Percentiles rank a stretch among this genome's conserved stretches.
Evolutionary conservation across 2,797 vertebrate species (phyloP).

Genomic region (Iguana delicatissima): DNA sequence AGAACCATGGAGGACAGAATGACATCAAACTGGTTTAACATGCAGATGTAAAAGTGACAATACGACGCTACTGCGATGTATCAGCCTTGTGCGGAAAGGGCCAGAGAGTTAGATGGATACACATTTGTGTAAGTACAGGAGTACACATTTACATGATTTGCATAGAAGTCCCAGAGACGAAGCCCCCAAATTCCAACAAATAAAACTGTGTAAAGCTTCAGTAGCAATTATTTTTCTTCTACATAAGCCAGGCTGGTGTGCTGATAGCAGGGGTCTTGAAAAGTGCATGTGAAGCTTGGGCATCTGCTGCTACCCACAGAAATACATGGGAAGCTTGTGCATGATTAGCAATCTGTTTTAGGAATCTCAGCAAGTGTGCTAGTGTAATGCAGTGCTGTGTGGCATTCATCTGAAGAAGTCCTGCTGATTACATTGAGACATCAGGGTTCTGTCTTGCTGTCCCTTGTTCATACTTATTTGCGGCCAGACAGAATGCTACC

Average conservation of each 20-base stretch:
- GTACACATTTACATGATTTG: background rate
- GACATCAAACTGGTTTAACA: too few species aligned
- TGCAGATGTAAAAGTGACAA: too few species aligned
- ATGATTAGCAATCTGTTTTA: background rate
- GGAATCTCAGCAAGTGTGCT: background rate
- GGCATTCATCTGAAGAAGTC: background rate
- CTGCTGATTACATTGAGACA: background rate
- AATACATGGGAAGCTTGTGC: background rate
- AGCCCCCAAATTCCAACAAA: background rate
- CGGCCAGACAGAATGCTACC: slow-evolving; percentile 54
- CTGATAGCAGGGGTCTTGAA: background rate
- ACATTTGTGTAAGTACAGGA: background rate
- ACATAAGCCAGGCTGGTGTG: background rate
- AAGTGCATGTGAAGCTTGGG: background rate
- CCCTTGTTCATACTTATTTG: slow-evolving; percentile 55
- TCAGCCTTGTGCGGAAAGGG: too few species aligned
- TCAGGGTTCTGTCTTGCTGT: slow-evolving; percentile 60
- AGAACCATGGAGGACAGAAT: too few species aligned
- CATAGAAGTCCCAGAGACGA: too few species aligned
- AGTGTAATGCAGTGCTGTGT: background rate
- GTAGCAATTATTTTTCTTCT: background rate
- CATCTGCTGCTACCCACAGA: background rate
- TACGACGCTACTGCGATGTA: too few species aligned
- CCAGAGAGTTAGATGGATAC: too few species aligned
- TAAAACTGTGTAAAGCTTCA: background rate